A percentile compares a stretch with the other conserved stretches of the same genome.
phyloP scores from a whole-genome alignment of 2,888 invertebrate species.

The Drosophila mimetica region DNA sequence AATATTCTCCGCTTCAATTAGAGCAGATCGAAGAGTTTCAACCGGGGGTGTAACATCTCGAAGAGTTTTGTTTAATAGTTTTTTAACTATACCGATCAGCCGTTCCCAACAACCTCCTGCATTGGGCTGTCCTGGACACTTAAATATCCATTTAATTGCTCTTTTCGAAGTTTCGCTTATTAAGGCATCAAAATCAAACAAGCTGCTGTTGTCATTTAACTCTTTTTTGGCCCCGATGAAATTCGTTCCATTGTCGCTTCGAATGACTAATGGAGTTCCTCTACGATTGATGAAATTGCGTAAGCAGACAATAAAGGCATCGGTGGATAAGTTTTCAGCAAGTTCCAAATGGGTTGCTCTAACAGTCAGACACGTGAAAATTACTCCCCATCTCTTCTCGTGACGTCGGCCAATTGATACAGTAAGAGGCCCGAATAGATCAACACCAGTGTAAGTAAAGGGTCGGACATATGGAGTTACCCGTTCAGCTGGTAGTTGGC shows the following conservation, averaged over 20 bases:
- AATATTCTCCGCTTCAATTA: neutral
- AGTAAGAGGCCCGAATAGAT: no score
- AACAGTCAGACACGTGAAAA: no score
- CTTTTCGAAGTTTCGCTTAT: neutral
- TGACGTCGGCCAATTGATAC: no score
- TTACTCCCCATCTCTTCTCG: no score
- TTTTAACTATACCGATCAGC: neutral
- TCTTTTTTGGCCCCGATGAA: neutral
- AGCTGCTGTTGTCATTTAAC: neutral
- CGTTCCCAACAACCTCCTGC: neutral
- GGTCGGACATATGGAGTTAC: no score
- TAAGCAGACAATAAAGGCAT: no score
- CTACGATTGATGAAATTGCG: neutral
- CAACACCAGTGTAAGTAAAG: no score
- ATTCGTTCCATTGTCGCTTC: neutral
- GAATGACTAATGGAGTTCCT: neutral
- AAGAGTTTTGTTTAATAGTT: neutral
- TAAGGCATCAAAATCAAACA: neutral
- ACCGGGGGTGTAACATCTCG: neutral
- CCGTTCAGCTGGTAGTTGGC: no score
- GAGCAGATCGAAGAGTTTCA: neutral
- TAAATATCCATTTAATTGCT: neutral
- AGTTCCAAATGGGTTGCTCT: no score
- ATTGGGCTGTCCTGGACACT: neutral
- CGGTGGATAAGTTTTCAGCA: no score